Evolutionary conservation across 2,797 vertebrate genomes (phyloP).

Genomic region (Epinephelus coioides): DNA sequence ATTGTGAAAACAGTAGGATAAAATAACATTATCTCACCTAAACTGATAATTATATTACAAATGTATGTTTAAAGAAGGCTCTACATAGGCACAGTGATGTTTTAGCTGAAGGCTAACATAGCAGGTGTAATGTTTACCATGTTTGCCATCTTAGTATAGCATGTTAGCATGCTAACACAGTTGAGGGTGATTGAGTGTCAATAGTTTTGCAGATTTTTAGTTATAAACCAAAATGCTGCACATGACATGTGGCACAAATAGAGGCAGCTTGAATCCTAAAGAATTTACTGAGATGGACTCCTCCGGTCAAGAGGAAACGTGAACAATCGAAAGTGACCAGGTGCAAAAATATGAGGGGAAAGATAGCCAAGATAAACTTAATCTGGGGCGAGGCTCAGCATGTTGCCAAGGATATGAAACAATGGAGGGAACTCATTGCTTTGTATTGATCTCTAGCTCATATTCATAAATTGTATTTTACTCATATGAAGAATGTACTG

Average conservation of each 20-base stretch:
- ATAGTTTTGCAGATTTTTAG: not conserved
- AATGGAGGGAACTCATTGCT: slow-evolving; percentile 5
- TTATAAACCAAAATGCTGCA: not conserved
- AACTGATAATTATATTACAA: not conserved
- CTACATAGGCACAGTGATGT: not conserved
- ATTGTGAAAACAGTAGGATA: not conserved
- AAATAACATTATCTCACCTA: not conserved
- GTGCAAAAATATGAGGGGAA: slow-evolving; percentile 8
- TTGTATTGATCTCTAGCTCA: not conserved
- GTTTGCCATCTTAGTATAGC: not conserved
- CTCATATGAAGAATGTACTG: not conserved
- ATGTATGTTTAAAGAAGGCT: not conserved
- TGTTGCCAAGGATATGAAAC: slow-evolving; percentile 4
- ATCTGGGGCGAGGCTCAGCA: slow-evolving; percentile 20
- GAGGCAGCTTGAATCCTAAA: not conserved
- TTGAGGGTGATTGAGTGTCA: not conserved
- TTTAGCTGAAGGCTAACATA: not conserved
- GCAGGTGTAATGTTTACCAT: not conserved
- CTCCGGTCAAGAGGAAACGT: slow-evolving; percentile 3
- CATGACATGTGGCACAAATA: not conserved
- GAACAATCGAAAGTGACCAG: slow-evolving; percentile 23
- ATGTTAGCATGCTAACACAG: not conserved
- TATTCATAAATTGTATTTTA: not conserved
- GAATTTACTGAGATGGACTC: not conserved
- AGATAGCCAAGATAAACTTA: slow-evolving; percentile 5